Evolutionary conservation across 2,888 invertebrate species (phyloP).

Genomic region (Ommatoiulus sabulosus): DNA sequence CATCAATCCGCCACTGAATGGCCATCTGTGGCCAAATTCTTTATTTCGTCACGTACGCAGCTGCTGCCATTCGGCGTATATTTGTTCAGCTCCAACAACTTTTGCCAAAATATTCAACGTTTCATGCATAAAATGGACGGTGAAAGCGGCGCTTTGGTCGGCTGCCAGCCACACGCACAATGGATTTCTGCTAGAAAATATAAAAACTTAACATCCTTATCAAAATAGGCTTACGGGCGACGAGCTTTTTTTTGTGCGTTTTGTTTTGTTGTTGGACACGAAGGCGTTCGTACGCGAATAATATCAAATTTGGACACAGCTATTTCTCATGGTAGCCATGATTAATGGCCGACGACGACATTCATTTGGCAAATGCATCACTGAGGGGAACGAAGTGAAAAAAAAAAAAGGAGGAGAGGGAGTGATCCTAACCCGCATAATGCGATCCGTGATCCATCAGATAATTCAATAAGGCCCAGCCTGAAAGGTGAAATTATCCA

Average conservation of each 20-base stretch:
- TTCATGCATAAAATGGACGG: neutral
- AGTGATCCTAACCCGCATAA: conserved; percentile 15
- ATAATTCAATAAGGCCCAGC: conserved; percentile 25
- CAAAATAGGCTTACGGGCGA: neutral
- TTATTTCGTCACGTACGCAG: neutral
- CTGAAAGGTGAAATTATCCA: conserved; percentile 36
- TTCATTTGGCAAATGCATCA: conserved; percentile 34
- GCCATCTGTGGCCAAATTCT: conserved; percentile 34
- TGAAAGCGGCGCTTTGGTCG: neutral
- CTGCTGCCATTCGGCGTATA: neutral
- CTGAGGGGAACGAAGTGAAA: neutral
- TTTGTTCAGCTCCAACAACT: conserved; percentile 12
- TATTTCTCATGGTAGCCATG: conserved; percentile 14
- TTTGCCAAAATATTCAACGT: conserved; percentile 28
- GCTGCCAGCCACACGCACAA: neutral
- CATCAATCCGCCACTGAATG: conserved; percentile 2
- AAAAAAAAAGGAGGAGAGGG: neutral
- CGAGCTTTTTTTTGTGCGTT: neutral
- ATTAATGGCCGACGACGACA: conserved; percentile 31
- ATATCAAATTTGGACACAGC: conserved; percentile 15
- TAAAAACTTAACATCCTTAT: conserved; percentile 20
- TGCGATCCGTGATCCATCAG: conserved; percentile 24
- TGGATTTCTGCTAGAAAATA: conserved; percentile 1
- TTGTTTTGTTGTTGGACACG: neutral
- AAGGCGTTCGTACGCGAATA: neutral